A percentile compares a stretch with the other conserved stretches of the same genome.
These are phyloP conservation scores for Telmatherina bonti DNA, from an alignment of 2,797 vertebrate species.

Conservation along the genomic window DNA sequence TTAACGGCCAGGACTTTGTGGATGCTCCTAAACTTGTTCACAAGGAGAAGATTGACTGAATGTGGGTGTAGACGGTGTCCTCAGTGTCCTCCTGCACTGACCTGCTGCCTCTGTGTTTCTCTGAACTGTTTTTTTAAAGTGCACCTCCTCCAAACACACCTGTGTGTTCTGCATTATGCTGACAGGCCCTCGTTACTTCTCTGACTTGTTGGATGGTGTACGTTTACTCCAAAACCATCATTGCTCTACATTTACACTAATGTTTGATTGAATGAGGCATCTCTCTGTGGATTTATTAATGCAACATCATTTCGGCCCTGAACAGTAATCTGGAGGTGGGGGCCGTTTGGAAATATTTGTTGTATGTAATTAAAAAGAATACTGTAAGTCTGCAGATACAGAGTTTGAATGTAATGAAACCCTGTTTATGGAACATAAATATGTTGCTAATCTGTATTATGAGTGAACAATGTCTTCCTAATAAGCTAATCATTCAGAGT, in stretches of 20 bases:
- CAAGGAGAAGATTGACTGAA: slow-evolving; percentile 99
- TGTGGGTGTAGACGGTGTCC: slow-evolving; percentile 78
- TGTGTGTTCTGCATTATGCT: too few species aligned
- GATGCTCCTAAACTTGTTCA: slow-evolving; percentile 96
- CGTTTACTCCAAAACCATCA: not conserved
- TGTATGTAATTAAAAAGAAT: slow-evolving; percentile 10
- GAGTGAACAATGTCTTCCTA: slow-evolving; percentile 41
- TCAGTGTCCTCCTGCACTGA: slow-evolving; percentile 54
- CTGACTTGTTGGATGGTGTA: not conserved
- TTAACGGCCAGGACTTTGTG: slow-evolving; percentile 96
- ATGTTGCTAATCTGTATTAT: slow-evolving; percentile 24
- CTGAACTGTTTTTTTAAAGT: too few species aligned
- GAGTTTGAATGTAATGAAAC: slow-evolving; percentile 56
- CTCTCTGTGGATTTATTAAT: slow-evolving; percentile 1
- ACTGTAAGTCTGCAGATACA: slow-evolving; percentile 10
- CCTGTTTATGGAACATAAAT: slow-evolving; percentile 30
- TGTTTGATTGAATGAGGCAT: not conserved
- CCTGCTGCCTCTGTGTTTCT: slow-evolving; percentile 28
- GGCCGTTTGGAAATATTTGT: slow-evolving; percentile 11
- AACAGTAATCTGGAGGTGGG: not conserved
- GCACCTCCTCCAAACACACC: too few species aligned
- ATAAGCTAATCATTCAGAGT: slow-evolving; percentile 1
- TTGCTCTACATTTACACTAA: not conserved
- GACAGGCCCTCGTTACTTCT: too few species aligned
- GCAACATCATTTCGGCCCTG: not conserved